Evolutionary conservation across 2,888 invertebrate species (phyloP).

Genomic region (Nymphalis polychloros): DNA sequence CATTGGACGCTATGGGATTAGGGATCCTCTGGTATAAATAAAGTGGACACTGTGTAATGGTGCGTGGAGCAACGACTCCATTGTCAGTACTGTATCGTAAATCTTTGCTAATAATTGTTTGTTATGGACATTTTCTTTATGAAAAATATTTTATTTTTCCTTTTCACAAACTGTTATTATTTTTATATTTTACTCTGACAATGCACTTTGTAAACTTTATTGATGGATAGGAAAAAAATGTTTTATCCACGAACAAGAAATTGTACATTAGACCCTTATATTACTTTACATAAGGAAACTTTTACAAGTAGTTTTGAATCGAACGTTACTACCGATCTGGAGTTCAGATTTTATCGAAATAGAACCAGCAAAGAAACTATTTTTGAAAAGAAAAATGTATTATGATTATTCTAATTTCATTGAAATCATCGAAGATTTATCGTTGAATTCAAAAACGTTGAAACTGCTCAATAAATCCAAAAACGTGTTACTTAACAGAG

Average conservation of each 20-base stretch:
- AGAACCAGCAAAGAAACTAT: too few relatives aligned
- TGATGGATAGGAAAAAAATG: too few relatives aligned
- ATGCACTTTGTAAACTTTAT: not conserved
- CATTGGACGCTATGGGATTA: constrained; percentile 17
- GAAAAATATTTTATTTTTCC: not conserved
- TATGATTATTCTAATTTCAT: too few relatives aligned
- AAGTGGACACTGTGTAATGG: constrained; percentile 44
- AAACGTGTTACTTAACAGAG: constrained; percentile 29
- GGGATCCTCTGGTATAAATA: constrained; percentile 35
- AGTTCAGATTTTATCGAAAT: too few relatives aligned
- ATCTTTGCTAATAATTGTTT: constrained; percentile 26
- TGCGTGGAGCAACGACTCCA: constrained; percentile 38
- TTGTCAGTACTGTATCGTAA: constrained; percentile 35
- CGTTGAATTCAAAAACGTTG: not conserved
- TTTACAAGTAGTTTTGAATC: too few relatives aligned
- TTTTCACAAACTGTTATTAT: not conserved
- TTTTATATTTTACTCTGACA: not conserved
- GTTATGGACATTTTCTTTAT: constrained; percentile 2
- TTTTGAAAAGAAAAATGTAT: too few relatives aligned
- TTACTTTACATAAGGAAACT: too few relatives aligned
- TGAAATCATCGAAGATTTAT: not conserved
- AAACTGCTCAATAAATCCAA: constrained; percentile 27
- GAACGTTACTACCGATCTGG: too few relatives aligned
- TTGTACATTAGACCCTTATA: too few relatives aligned
- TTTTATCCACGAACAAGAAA: too few relatives aligned